phyloP scores from a whole-genome alignment of 2,797 vertebrate species.

The Spea hammondii region DNA sequence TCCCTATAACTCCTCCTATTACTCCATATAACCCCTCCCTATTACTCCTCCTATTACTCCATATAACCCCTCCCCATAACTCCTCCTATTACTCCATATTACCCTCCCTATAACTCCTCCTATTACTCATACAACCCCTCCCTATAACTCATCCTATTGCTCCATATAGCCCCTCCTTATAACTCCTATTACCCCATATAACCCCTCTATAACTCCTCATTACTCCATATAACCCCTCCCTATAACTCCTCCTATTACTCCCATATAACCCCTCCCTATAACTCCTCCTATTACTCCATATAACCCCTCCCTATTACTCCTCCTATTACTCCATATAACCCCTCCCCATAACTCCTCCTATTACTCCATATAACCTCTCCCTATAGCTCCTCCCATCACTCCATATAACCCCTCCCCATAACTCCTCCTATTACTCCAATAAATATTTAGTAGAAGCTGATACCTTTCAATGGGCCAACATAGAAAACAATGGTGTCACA shows the following conservation, averaged over 20 bases:
- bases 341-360: neutral
- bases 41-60: neutral
- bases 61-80: neutral
- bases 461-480: too few relatives aligned
- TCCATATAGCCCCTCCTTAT: neutral
- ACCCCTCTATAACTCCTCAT: neutral
- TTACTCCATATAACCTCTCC: slow-evolving; percentile 1
- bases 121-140: neutral
- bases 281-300: too few relatives aligned
- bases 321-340: neutral
- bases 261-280: neutral
- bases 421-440: neutral
- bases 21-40: too few relatives aligned
- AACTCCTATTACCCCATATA: slow-evolving; percentile 5
- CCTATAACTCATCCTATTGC: neutral
- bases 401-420: neutral
- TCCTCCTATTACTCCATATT: too few relatives aligned
- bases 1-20: too few relatives aligned
- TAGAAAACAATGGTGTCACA: too few relatives aligned
- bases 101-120: too few relatives aligned
- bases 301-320: too few relatives aligned
- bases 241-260: neutral
- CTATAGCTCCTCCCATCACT: neutral
- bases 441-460: too few relatives aligned
- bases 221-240: neutral